Evolutionary conservation across 2,888 invertebrate genomes (phyloP), one percentile per base, ranked within the genome.

Genomic region (Leptinotarsa haldemani): DNA sequence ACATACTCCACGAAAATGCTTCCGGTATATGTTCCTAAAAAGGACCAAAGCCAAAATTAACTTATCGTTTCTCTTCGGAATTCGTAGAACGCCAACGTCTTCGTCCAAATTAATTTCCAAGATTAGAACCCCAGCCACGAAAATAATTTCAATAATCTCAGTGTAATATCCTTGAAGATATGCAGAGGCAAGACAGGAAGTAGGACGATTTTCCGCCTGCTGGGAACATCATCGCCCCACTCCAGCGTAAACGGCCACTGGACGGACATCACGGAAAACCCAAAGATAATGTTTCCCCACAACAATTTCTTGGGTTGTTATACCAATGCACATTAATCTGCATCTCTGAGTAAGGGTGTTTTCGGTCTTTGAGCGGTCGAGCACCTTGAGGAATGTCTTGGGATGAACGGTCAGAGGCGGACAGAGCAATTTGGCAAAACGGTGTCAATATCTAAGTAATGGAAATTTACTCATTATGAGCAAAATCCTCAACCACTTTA

Each of bases 311-410:
- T 86, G 83, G 80, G 83, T 85, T 86, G 87, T 73, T 75, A 71
- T 69, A 85, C 84, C 87, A 85, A 85, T 85, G 85, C 86, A 86
- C 86, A 87, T 87, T 87, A 87, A 86, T 86, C 84, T 86, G 85
- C 85, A 86, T 85, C 84, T 84, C 81, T 76, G 82, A 77, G 76
- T 79, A 71, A 79, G 82, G 80, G 80, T 74, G 77, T 76, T 78
- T 78, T 84, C 83, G 85, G 85, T 86, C 84, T 85, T 85, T 84
- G 85, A 86, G 86, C 72, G 77, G 75, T 64, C 22, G 69, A 67
- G 71, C 75, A 80, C 77, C 77, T 77, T 76, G 78, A 77, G 70
- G 78, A 78, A 78, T 80, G 76, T 58, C 69, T 65, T 69, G 46
- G 56, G 56, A 22, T 67, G 12, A 25, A 64, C 61, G 7, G 13